Evolutionary conservation across 2,797 vertebrate species (phyloP).

Genomic region (Acomys russatus): DNA sequence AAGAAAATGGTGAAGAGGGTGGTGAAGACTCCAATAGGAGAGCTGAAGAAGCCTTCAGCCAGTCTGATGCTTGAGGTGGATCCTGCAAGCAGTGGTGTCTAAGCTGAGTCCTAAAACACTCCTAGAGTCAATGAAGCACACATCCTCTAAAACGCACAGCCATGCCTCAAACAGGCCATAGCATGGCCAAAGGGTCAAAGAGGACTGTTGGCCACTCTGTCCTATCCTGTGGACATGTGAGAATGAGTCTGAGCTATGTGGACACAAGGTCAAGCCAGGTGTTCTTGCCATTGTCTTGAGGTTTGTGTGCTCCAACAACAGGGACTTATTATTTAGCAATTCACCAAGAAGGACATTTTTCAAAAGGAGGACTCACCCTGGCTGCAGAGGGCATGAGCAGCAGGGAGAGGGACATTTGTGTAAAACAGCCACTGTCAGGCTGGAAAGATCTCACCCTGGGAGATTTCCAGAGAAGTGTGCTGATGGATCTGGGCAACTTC

Average conservation of each 20-base stretch:
- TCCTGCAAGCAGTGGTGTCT: too few species aligned
- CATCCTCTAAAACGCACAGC: neutral
- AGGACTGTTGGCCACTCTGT: rapidly evolving
- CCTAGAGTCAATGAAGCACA: neutral
- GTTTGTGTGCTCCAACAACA: neutral
- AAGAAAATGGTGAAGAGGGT: neutral
- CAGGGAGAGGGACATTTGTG: neutral
- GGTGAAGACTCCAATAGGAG: neutral
- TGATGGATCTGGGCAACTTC: neutral
- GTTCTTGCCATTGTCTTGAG: neutral
- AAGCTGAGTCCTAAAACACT: neutral
- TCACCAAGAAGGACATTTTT: neutral
- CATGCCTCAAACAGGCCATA: neutral
- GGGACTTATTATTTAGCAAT: neutral
- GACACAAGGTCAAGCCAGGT: neutral
- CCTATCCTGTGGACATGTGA: neutral
- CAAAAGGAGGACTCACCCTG: neutral
- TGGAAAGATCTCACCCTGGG: neutral
- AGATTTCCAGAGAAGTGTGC: neutral
- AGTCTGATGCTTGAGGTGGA: neutral
- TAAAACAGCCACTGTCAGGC: rapidly evolving
- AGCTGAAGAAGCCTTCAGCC: neutral
- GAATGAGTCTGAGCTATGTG: neutral
- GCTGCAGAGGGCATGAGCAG: neutral
- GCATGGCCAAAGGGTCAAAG: neutral